Conservation (phyloP, 2,113 vertebrate genomes). For the Daboia siamensis region DNA sequence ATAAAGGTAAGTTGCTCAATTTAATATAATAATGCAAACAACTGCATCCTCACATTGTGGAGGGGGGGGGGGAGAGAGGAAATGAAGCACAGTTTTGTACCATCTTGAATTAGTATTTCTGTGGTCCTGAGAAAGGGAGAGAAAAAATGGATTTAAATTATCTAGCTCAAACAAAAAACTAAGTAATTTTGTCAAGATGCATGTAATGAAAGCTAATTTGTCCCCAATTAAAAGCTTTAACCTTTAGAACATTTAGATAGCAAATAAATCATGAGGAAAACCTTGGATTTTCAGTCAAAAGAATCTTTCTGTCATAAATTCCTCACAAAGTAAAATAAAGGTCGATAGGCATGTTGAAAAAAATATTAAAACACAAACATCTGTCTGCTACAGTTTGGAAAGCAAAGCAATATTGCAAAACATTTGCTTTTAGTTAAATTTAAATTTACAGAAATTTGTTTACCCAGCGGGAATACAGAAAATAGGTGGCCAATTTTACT, state of each 20-base stretch:
- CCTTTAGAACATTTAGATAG: conserved; percentile 22
- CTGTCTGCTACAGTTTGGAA: fast-evolving
- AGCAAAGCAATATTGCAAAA: background rate
- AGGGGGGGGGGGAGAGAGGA: conserved; percentile 4
- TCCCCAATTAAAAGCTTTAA: conserved; percentile 35
- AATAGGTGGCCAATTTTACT: background rate
- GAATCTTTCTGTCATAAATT: background rate
- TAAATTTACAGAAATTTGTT: background rate
- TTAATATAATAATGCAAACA: conserved; percentile 57
- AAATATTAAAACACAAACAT: conserved; percentile 6
- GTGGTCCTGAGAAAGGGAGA: background rate
- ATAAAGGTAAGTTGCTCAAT: conserved; percentile 65
- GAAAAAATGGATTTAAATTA: conserved; percentile 25
- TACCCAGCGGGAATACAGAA: background rate
- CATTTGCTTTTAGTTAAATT: background rate
- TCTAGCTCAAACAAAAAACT: conserved; percentile 13
- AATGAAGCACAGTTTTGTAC: conserved; percentile 20
- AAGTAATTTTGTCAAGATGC: conserved; percentile 50
- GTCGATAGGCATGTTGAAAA: background rate
- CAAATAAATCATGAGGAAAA: conserved; percentile 19
- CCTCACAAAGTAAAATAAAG: conserved; percentile 19
- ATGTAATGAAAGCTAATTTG: conserved; percentile 53
- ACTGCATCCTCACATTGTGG: conserved; percentile 45
- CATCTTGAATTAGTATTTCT: conserved; percentile 2
- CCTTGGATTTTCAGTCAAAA: conserved; percentile 17